Base-by-base conservation (phyloP, 30 jellyfish, hydroid and myxozoan genomes). In the Pelagia noctiluca region DNA sequence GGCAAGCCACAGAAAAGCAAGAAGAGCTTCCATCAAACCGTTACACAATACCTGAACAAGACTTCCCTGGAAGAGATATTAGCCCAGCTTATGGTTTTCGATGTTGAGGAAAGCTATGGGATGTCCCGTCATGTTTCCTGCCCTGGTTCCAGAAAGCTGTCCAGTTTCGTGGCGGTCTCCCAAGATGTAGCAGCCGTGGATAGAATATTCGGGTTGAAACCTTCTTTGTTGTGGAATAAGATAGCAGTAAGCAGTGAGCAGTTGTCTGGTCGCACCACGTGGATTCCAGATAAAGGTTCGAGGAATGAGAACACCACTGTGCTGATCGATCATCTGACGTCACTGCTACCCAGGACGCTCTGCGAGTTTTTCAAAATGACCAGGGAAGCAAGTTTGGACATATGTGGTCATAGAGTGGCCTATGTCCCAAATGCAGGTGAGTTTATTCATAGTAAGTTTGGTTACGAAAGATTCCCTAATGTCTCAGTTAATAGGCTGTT, bases 101-200 rank as follows among this genome's bases (percentile, higher is more conserved):
- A 34, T 36, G 31, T 28, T 1, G 31, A 35, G 1, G 80, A 63
- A 11, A 47, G 62, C 8, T 24, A 33, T 23, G 13, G 8, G 10
- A 36, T 31, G 13, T 28, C 91, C 36, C 28, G 65, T 3, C 4
- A 30, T 1, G 50, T 37, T 25, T 49, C 76, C 24, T 85, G 86
- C 42, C 95, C 95, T 11, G 86, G 88, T 54, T 18, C 72, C 38
- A 85, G 60, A 22, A 78, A 73, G 62, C 88, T 88, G 34, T 88
- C 96, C 18, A 61, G 83, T 12, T 88, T 47, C 47, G 71, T 88
- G 21, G 48, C 33, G 31, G 96, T 88, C 32, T 75, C 82, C 1
- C 87, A 88, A 25, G 96, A 88, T 49, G 85, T 50, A 33, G 48
- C 84, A 1, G 92, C 96, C n/a, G 80, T 76, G 29, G 85, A 69